A percentile compares a stretch with the other conserved stretches of the same genome.
phyloP scores from a whole-genome alignment of 2,113 vertebrate species.

The Tragelaphus buxtoni region DNA sequence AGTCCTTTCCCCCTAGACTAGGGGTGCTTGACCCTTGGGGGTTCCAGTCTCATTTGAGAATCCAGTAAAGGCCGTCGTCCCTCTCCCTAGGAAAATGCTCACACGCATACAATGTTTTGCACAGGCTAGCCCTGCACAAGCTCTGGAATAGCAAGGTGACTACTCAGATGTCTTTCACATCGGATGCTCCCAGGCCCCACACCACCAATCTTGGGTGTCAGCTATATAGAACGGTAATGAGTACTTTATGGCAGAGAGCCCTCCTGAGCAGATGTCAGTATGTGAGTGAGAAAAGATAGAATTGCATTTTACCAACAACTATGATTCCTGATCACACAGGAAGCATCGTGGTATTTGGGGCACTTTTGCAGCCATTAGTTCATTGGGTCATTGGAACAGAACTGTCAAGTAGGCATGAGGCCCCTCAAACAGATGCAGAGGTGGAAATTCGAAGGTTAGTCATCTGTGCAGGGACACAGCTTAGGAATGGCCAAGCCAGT shows the following conservation, averaged over 20 bases:
- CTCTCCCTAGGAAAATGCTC: not conserved
- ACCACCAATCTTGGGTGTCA: no score
- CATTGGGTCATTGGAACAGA: no score
- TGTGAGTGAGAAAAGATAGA: not conserved
- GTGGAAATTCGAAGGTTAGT: fast-evolving
- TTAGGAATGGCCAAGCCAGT: not conserved
- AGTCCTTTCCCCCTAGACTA: not conserved
- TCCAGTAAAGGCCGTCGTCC: no score
- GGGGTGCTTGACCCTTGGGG: not conserved
- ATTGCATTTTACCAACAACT: fast-evolving
- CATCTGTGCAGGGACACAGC: not conserved
- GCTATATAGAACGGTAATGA: not conserved
- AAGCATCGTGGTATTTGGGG: not conserved
- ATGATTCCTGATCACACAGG: fast-evolving
- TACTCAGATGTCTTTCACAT: no score
- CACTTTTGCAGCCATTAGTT: not conserved
- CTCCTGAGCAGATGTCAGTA: not conserved
- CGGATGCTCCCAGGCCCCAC: fast-evolving
- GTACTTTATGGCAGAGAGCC: fast-evolving
- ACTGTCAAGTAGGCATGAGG: not conserved
- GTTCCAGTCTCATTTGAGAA: not conserved
- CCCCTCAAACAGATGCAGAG: not conserved
- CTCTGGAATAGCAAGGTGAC: not conserved
- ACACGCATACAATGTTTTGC: not conserved
- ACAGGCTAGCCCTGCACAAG: not conserved